A percentile compares a stretch with the other conserved stretches of the same genome.
Evolutionary conservation across 2,888 invertebrate species (phyloP).

Genomic region (Willowsia nigromaculata): DNA sequence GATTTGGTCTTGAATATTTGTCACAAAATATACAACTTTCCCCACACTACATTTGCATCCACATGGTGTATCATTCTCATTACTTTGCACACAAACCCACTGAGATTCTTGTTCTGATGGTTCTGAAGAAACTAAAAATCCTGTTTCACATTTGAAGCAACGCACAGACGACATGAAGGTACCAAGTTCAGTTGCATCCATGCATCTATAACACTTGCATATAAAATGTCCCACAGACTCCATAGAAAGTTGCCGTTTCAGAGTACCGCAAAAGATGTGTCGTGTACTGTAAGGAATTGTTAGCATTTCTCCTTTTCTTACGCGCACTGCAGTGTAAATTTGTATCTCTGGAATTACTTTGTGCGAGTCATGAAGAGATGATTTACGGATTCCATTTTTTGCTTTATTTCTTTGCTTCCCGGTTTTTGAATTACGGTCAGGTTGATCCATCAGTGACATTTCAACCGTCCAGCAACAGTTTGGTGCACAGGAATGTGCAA

Average conservation of each 20-base stretch:
- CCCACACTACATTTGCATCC: conserved; percentile 38
- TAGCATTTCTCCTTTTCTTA: conserved; percentile 63
- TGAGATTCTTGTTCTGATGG: conserved; percentile 46
- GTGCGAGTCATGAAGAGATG: background rate
- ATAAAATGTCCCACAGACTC: conserved; percentile 68
- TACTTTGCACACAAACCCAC: conserved; percentile 48
- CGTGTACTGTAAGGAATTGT: conserved; percentile 64
- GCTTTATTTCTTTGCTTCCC: background rate
- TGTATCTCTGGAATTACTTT: conserved; percentile 53
- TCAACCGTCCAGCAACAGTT: conserved; percentile 66
- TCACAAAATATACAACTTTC: conserved; percentile 66
- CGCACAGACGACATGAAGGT: conserved; percentile 60
- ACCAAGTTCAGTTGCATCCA: conserved; percentile 60
- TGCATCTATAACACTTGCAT: conserved; percentile 59
- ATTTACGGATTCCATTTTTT: conserved; percentile 15
- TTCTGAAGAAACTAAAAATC: conserved; percentile 44
- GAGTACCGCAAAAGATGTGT: conserved; percentile 61
- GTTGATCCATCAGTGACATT: conserved; percentile 11
- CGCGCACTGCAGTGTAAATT: conserved; percentile 46
- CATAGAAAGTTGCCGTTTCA: conserved; percentile 55
- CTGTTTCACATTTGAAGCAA: conserved; percentile 60
- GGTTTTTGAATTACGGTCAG: background rate
- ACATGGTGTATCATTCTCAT: conserved; percentile 12
- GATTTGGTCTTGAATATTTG: conserved; percentile 66
- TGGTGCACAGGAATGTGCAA: conserved; percentile 66